Evolutionary conservation across 23 tunicate species (phyloP).

Genomic region (Aplidium turbinatum): DNA sequence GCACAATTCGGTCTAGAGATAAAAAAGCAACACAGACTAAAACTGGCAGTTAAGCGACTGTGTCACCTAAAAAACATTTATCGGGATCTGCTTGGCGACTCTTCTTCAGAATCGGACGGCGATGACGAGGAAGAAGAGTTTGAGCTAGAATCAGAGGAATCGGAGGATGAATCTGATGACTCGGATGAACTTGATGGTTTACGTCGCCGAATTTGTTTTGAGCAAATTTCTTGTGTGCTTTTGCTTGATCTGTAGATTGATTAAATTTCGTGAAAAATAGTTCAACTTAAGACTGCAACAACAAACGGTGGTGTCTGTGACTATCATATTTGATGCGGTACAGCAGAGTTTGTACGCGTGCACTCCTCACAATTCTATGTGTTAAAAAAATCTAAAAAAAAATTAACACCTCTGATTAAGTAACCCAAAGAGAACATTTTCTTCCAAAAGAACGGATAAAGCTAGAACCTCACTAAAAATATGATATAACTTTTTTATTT

Average conservation of each 20-base stretch:
- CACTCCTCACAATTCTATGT: neutral
- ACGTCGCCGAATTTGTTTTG: slow-evolving; percentile 20
- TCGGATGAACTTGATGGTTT: slow-evolving; percentile 27
- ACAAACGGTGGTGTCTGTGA: neutral
- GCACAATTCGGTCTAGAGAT: too few species aligned
- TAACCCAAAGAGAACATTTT: too few species aligned
- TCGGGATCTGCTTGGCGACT: slow-evolving; percentile 6
- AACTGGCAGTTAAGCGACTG: too few species aligned
- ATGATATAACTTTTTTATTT: neutral
- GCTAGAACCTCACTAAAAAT: neutral
- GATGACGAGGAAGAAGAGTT: slow-evolving; percentile 13
- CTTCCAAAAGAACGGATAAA: neutral
- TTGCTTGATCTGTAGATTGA: neutral
- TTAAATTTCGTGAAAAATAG: neutral
- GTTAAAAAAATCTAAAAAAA: too few species aligned
- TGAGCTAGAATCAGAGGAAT: slow-evolving; percentile 25
- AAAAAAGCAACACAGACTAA: too few species aligned
- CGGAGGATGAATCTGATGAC: slow-evolving; percentile 17
- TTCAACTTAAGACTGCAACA: too few species aligned
- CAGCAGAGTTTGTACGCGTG: neutral
- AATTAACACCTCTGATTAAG: too few species aligned
- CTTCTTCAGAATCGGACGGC: slow-evolving; percentile 15
- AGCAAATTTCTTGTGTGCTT: neutral
- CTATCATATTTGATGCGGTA: too few species aligned
- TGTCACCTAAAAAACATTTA: neutral